These are phyloP conservation scores for Metalampra italica DNA, from an alignment of 2,888 invertebrate species.

Conservation along the genomic window DNA sequence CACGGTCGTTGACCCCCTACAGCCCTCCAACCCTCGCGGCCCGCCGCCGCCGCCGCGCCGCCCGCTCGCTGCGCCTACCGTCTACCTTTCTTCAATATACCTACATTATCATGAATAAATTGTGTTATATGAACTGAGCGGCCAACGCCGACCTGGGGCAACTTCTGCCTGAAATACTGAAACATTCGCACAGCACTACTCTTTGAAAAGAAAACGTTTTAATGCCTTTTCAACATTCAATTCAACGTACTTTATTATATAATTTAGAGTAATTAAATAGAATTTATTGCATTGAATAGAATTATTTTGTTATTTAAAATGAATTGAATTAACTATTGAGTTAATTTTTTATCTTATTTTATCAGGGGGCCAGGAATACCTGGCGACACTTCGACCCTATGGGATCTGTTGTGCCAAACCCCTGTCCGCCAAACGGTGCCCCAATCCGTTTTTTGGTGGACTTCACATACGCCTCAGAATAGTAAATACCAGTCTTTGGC, in stretches of 20 bases:
- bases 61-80: conserved; percentile 41
- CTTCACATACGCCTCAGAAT: too few relatives aligned
- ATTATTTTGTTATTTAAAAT: too few relatives aligned
- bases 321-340: too few relatives aligned
- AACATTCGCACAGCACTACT: conserved; percentile 9
- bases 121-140: conserved; percentile 45
- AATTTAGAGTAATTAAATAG: too few relatives aligned
- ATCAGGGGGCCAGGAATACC: too few relatives aligned
- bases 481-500: too few relatives aligned
- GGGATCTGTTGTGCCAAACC: too few relatives aligned
- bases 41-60: not conserved
- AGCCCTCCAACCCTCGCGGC: conserved; percentile 48
- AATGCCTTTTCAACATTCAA: not conserved
- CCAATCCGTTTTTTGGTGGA: too few relatives aligned
- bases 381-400: too few relatives aligned
- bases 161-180: conserved; percentile 41
- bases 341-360: too few relatives aligned
- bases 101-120: conserved; percentile 57
- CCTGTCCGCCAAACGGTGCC: too few relatives aligned
- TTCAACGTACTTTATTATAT: not conserved
- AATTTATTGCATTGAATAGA: too few relatives aligned
- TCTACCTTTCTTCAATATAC: conserved; percentile 24
- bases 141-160: conserved; percentile 63
- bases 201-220: conserved; percentile 9
- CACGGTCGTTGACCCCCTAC: conserved; percentile 62